Conservation (phyloP, 2,797 vertebrate species). For the Pseudochirops corinnae region DNA sequence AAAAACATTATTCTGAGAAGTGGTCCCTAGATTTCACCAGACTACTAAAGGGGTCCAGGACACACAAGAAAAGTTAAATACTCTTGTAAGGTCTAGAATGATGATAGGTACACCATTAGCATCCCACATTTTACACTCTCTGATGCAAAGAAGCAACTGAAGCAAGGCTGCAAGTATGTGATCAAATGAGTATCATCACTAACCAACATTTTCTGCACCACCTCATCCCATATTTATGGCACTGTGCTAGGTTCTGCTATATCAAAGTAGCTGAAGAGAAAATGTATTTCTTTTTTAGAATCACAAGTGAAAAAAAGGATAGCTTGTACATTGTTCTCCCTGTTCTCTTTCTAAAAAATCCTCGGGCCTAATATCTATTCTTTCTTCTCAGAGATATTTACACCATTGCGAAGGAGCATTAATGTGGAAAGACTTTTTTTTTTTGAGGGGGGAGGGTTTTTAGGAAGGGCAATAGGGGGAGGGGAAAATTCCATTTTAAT, state of each 20-base stretch:
- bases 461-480: neutral
- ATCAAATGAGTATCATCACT: neutral
- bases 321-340: neutral
- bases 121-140: neutral
- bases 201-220: neutral
- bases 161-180: neutral
- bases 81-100: neutral
- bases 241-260: neutral
- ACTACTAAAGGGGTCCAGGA: neutral
- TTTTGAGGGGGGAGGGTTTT: conserved; percentile 57
- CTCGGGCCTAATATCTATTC: neutral
- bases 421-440: conserved; percentile 16
- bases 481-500: conserved; percentile 37
- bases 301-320: conserved; percentile 2
- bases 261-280: no score
- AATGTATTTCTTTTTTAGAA: conserved; percentile 3
- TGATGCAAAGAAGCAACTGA: neutral
- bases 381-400: conserved; percentile 52
- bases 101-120: neutral
- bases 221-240: neutral
- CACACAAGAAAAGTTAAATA: neutral
- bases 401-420: conserved; percentile 30
- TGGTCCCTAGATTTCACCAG: neutral
- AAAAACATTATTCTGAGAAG: neutral
- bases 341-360: conserved; percentile 3